Percentiles rank a stretch among this genome's conserved stretches.
phyloP scores from a whole-genome alignment of 1,140 invertebrate genomes.

The Subanguina moxae region DNA sequence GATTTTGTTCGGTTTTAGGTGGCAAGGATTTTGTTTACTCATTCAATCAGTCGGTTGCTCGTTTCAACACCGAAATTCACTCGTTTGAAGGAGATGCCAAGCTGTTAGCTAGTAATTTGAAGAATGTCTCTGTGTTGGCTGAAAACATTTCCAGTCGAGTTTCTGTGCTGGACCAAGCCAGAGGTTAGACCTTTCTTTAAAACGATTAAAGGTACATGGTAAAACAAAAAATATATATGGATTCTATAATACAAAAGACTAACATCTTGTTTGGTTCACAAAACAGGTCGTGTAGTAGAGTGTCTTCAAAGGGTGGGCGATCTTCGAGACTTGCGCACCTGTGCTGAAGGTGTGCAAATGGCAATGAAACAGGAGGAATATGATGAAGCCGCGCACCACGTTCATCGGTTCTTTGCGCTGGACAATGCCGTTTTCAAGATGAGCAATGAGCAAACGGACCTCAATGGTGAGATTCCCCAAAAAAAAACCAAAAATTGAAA shows the following conservation, averaged over 20 bases:
- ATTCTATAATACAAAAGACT: too few relatives aligned
- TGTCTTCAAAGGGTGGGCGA: constrained; percentile 92
- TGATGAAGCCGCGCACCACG: constrained; percentile 83
- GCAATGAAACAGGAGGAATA: constrained; percentile 79
- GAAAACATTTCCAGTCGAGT: constrained; percentile 62
- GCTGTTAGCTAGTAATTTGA: constrained; percentile 40
- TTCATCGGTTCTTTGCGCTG: constrained; percentile 88
- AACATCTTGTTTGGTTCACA: too few relatives aligned
- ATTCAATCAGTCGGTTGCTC: constrained; percentile 50
- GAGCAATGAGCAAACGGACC: constrained; percentile 67
- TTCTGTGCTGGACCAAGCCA: constrained; percentile 81
- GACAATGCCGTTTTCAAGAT: constrained; percentile 77
- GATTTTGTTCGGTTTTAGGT: constrained; percentile 31
- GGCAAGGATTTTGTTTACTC: constrained; percentile 32
- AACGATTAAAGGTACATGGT: too few relatives aligned
- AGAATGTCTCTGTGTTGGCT: constrained; percentile 49
- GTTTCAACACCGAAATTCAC: constrained; percentile 45
- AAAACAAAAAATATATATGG: too few relatives aligned
- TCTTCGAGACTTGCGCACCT: constrained; percentile 87
- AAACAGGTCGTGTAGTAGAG: constrained; percentile 74
- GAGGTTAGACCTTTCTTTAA: constrained; percentile 67
- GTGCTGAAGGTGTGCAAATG: constrained; percentile 86
- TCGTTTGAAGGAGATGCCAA: constrained; percentile 41
- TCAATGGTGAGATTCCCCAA: constrained; percentile 59
- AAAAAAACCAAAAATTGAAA: background rate